Evolutionary conservation across 2,797 vertebrate species (phyloP), one percentile per base, ranked within the genome.

Genomic region (Tympanoctomys barrerae): DNA sequence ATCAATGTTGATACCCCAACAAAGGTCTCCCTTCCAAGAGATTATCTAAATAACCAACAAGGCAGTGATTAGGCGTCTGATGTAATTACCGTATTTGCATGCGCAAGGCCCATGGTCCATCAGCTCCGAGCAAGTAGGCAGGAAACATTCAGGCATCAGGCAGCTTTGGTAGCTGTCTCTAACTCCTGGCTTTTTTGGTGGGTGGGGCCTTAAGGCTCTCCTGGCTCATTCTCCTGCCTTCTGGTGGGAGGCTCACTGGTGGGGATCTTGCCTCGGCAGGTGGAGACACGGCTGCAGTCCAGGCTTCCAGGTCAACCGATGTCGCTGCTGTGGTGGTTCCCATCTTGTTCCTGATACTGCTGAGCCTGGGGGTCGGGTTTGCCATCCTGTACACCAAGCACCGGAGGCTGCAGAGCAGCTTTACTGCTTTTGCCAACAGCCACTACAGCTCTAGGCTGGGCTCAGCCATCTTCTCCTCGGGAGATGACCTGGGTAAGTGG

Each of bases 381-480:
- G 98, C 99, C 95, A 93, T 98, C 64, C 98, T 99, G 19, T 99
- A 99, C 97, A 97, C 99, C 49, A 98, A 99, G 81, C 99, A 99
- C 94, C 98, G 99, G 7, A 98, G 99, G n/a, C 99, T 99, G 49
- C 99, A 99, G 98, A 99, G 98, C 98, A 99, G 99, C 97, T 99
- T 99, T 95, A 99, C 99, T 0, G 99, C 99, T 87, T 99, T 99
- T 0, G 99, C 99, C 88, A 99, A 99, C 97, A 99, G 99, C 96
- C 99, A 99, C 98, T 99, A 99, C 98, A 99, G 99, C 98, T 99
- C 99, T 18, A 99, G 99, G 80, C 98, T 99, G 78, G 99, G 99
- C 73, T 99, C 99, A 0, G 99, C 99, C 95, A 99, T 99, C 96
- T 99, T 99, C 98, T 99, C 99, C 94, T 99, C 99, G 0, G 99